Evolutionary conservation across 2,113 vertebrate species (phyloP), one percentile per base, ranked within the genome.

Genomic region (Argyrosomus japonicus): DNA sequence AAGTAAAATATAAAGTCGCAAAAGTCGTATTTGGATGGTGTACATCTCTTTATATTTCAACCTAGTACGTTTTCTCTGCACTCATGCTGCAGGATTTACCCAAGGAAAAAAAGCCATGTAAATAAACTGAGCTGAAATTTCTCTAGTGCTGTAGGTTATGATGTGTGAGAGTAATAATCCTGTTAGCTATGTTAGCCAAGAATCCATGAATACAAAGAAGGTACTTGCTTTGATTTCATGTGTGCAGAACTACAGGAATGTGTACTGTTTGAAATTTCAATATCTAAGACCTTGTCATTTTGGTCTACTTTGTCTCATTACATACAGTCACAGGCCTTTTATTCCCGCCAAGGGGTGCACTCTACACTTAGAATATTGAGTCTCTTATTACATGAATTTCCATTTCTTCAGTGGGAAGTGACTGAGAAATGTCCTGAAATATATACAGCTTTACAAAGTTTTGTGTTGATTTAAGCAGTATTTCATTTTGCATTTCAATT

Each of bases 121-220:
- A 84, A 82, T 74, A 77, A 75, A 43, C 54, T 6, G 67, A 75
- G 63, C 51, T 77, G 62, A 88, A 84, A 89, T 79, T 62, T 83
- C 85, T 87, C 62, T 36, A 21, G 63, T 70, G 47, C 71, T 82
- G 82, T 68, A 78, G 87, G 83, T 81, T 85, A 83, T 53, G 60
- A 57, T 79, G 68, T 89, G 80, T 89, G 74, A 79, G 54, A 89
- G 82, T 82, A 91, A 90, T 93, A 91, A 89, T 93, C 82, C 73
- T 82, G 77, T 87, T 89, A 79, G 82, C 86, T 78, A 87, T 85
- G 86, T 88, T 83, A 81, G 77, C 80, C 75, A 68, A 61, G 88
- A 90, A 68, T 79, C 78, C 75, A 86, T 92, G 89, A 92, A 93
- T 92, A 92, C 83, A 92, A 93, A 92, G 72, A 74, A 79, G 86